phyloP scores from a whole-genome alignment of 2,797 vertebrate species.

The Alcedo atthis region DNA sequence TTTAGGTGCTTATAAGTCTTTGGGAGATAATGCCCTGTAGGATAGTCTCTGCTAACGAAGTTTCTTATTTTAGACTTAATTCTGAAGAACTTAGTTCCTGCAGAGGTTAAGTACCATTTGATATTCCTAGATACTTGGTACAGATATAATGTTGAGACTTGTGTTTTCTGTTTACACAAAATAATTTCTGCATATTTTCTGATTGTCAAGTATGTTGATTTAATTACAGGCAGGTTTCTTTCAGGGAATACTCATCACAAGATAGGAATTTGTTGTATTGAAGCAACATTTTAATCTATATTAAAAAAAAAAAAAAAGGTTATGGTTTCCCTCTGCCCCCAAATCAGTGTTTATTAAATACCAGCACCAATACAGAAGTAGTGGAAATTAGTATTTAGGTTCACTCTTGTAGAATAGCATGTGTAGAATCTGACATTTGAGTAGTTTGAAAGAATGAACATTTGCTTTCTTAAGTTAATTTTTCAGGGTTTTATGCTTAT shows the following conservation, averaged over 20 bases:
- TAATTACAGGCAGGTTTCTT: background rate
- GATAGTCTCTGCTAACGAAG: background rate
- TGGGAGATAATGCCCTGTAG: background rate
- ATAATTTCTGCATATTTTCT: conserved; percentile 13
- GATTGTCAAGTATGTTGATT: background rate
- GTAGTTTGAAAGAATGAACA: background rate
- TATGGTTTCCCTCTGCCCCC: background rate
- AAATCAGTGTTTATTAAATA: background rate
- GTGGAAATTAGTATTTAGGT: background rate
- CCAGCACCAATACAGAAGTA: background rate
- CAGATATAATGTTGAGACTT: background rate
- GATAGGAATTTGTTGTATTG: background rate
- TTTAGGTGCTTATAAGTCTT: background rate
- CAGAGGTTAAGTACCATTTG: background rate
- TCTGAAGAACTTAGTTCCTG: background rate
- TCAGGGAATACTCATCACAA: background rate
- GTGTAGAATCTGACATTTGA: background rate
- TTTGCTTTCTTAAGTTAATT: background rate
- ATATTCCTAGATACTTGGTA: background rate
- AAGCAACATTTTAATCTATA: background rate
- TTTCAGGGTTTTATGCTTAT: background rate
- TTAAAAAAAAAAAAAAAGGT: background rate
- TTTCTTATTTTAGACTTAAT: background rate
- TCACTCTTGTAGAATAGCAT: background rate
- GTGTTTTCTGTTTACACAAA: background rate